Evolutionary conservation across 1,140 invertebrate species (phyloP).

Genomic region (Hypothenemus hampei): DNA sequence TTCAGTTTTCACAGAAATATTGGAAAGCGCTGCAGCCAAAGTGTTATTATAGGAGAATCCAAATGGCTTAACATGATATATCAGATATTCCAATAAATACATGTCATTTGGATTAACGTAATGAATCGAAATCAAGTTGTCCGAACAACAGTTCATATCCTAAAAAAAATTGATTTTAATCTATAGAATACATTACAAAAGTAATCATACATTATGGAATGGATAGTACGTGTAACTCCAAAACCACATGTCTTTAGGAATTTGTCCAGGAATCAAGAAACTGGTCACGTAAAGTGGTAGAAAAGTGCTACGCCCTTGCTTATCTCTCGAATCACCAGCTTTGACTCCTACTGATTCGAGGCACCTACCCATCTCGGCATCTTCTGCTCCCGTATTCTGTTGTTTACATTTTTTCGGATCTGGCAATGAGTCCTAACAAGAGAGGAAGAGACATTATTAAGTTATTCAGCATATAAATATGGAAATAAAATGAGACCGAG

Average conservation of each 20-base stretch:
- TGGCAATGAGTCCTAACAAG: slow-evolving; percentile 50
- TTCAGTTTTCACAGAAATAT: not conserved
- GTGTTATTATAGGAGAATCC: slow-evolving; percentile 55
- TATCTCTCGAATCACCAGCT: slow-evolving; percentile 82
- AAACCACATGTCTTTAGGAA: slow-evolving; percentile 4
- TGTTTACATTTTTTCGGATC: slow-evolving; percentile 62
- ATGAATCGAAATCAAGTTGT: slow-evolving; percentile 93
- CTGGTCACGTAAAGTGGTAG: slow-evolving; percentile 74
- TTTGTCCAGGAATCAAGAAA: slow-evolving; percentile 1
- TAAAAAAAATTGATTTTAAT: slow-evolving; percentile 46
- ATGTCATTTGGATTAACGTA: slow-evolving; percentile 88
- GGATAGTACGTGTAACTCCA: slow-evolving; percentile 7
- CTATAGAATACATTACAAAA: not conserved
- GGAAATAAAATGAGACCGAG: too few relatives aligned
- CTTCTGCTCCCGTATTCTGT: slow-evolving; percentile 75
- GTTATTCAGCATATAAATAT: not conserved
- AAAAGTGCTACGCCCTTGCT: slow-evolving; percentile 77
- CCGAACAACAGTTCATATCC: slow-evolving; percentile 93
- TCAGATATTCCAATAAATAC: slow-evolving; percentile 93
- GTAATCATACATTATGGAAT: not conserved
- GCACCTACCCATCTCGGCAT: slow-evolving; percentile 92
- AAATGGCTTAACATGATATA: slow-evolving; percentile 91
- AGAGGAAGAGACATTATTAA: not conserved
- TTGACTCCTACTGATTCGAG: slow-evolving; percentile 78
- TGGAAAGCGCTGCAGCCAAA: not conserved